Evolutionary conservation across 2,113 vertebrate genomes (phyloP), one percentile per base, ranked within the genome.

Genomic region (Chitala chitala): DNA sequence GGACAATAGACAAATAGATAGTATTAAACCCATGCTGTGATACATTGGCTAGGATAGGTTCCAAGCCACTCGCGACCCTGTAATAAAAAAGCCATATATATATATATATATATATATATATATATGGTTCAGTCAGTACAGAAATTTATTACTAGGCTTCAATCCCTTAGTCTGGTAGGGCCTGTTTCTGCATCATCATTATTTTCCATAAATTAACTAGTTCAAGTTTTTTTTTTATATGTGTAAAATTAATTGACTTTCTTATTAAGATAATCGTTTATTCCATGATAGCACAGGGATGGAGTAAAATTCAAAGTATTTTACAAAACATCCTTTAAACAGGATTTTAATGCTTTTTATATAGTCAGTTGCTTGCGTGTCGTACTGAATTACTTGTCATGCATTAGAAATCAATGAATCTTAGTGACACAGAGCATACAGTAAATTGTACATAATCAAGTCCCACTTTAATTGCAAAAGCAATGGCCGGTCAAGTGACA

Each of bases 401-500:
- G 46, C 29, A 69, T 44, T 51, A n/a, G 36, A 42, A 69, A 20
- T 53, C 33, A 26, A 24, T 17, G 24, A 33, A 29, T 7, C 48
- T 53, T 51, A 51, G 38, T 50, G 31, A 20, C 12, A 44, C 42
- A 36, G 24, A 50, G 8, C 56, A n/a, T 64, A 70, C 17, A 20
- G n/a, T n/a, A 53, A n/a, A 65, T 36, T 50, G 59, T 69, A 61
- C 46, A 74, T 64, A 66, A 20, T 56, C 54, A 58, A 69, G 40
- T 22, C 46, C 29, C 15, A n/a, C 71, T 75, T 77, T 79, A 72
- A 79, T 77, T 79, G 71, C 13, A n/a, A 54, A 61, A 72, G 36
- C 13, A 12, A 36, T 33, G 3, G 54, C 31, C 63, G 36, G 44
- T 75, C 54, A 29, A 40, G 63, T 55, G 40, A 73, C 78, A 50